These are phyloP conservation scores for Episyrphus balteatus DNA, from an alignment of 1,140 invertebrate species.

Conservation along the genomic window DNA sequence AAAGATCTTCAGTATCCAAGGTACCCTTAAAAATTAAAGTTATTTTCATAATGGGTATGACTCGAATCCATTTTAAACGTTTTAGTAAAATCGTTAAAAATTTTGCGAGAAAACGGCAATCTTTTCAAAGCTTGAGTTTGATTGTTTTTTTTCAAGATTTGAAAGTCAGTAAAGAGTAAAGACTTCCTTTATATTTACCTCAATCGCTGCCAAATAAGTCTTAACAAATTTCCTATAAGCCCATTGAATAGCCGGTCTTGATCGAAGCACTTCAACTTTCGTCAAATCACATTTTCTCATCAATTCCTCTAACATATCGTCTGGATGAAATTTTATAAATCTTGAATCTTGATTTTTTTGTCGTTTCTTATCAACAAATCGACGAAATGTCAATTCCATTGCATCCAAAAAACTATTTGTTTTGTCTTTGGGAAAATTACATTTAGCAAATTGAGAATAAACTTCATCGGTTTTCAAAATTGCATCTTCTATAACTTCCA, in stretches of 20 bases:
- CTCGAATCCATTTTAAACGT: too few species aligned
- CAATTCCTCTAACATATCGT: slow-evolving; percentile 27
- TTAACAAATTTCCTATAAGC: slow-evolving; percentile 31
- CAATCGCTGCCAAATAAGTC: slow-evolving; percentile 24
- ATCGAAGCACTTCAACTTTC: slow-evolving; percentile 17
- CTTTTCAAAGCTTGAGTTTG: too few species aligned
- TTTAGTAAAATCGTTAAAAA: too few species aligned
- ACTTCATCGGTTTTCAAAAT: slow-evolving; percentile 24
- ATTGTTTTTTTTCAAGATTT: too few species aligned
- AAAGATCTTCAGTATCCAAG: too few species aligned
- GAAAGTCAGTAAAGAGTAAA: too few species aligned
- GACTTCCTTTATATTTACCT: slow-evolving; percentile 5
- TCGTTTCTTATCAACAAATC: slow-evolving; percentile 25
- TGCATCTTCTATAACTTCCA: slow-evolving; percentile 22
- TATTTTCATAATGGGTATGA: too few species aligned
- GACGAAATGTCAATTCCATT: slow-evolving; percentile 30
- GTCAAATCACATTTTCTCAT: slow-evolving; percentile 21
- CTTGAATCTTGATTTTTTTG: slow-evolving; percentile 22
- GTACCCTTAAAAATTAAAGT: too few species aligned
- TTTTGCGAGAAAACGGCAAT: too few species aligned
- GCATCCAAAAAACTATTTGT: slow-evolving; percentile 18
- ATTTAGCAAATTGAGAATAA: slow-evolving; percentile 27
- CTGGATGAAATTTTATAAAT: slow-evolving; percentile 18
- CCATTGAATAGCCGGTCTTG: slow-evolving; percentile 24
- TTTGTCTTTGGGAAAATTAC: slow-evolving; percentile 24